phyloP scores from a whole-genome alignment of 2,888 invertebrate species.

The Pterobdella sp. region DNA sequence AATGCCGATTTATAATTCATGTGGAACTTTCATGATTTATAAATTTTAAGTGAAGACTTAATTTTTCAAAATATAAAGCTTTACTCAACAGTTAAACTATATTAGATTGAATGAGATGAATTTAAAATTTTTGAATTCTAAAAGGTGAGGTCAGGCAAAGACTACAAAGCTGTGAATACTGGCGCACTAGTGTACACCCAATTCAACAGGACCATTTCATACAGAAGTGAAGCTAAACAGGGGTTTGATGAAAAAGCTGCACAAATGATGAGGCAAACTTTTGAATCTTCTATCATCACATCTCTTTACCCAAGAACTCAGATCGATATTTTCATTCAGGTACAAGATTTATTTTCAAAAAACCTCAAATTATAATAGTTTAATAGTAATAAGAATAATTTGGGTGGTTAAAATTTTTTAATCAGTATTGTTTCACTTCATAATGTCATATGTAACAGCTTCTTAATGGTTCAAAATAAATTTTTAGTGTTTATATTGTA shows the following conservation, averaged over 20 bases:
- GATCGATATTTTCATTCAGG: constrained; percentile 3
- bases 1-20: background rate
- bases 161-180: background rate
- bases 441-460: too few species aligned
- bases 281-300: constrained; percentile 6
- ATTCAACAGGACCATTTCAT: constrained; percentile 1
- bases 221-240: background rate
- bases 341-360: background rate
- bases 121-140: too few species aligned
- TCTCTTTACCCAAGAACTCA: constrained; percentile 6
- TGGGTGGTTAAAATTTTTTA: too few species aligned
- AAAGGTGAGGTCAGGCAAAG: constrained; percentile 12
- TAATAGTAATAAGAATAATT: too few species aligned
- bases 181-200: background rate
- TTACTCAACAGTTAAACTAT: too few species aligned
- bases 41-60: too few species aligned
- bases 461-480: too few species aligned
- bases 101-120: too few species aligned
- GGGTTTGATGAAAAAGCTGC: background rate
- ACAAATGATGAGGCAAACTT: background rate
- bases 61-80: too few species aligned
- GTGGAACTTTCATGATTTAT: background rate
- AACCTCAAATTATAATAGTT: too few species aligned
- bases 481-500: too few species aligned
- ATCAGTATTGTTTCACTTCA: too few species aligned